Evolutionary conservation across 1,140 invertebrate species (phyloP).

Genomic region (Bombus huntii): DNA sequence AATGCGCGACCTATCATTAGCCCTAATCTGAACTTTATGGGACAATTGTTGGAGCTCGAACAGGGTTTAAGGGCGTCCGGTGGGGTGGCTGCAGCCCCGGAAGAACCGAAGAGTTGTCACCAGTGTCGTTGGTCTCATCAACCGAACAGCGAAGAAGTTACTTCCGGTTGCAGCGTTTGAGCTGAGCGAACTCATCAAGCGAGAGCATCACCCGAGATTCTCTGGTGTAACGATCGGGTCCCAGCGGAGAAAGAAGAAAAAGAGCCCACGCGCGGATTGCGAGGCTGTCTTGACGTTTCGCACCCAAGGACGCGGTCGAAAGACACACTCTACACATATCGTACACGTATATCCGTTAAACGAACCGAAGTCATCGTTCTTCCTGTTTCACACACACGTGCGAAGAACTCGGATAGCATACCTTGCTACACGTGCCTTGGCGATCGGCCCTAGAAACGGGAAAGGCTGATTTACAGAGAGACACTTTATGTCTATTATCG

Average conservation of each 20-base stretch:
- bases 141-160: conserved; percentile 79
- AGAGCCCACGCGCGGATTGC: neutral
- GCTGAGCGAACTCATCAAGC: neutral
- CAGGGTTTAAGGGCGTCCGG: conserved; percentile 85
- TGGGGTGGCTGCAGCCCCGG: conserved; percentile 53
- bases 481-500: conserved; percentile 33
- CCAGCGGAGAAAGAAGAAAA: neutral
- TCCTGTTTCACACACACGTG: conserved; percentile 36
- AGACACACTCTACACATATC: conserved; percentile 56
- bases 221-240: neutral
- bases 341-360: conserved; percentile 44
- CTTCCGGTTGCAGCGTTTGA: conserved; percentile 84
- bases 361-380: conserved; percentile 30
- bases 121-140: conserved; percentile 84
- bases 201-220: neutral
- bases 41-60: conserved; percentile 95
- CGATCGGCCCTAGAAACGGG: conserved; percentile 41
- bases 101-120: conserved; percentile 79
- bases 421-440: conserved; percentile 54
- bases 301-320: conserved; percentile 20
- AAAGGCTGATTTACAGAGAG: conserved; percentile 54
- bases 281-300: neutral
- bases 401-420: conserved; percentile 37
- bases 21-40: conserved; percentile 98
- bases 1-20: conserved; percentile 94